A percentile compares a stretch with the other conserved stretches of the same genome.
These are phyloP conservation scores for Oceanodroma leucorhoa DNA, from an alignment of 2,797 vertebrate species.

Conservation along the genomic window DNA sequence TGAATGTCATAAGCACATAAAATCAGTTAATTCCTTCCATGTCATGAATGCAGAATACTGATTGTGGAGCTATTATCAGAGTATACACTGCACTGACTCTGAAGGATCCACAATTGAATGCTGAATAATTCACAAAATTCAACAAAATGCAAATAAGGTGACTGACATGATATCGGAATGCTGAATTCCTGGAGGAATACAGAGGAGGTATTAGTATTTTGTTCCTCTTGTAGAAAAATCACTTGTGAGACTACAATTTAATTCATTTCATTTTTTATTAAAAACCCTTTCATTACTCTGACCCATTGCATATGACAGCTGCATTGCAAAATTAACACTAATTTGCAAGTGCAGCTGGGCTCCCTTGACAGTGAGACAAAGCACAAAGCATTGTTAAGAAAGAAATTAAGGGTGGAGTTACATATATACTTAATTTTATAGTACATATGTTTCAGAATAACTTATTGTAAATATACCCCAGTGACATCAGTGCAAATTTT, in stretches of 20 bases:
- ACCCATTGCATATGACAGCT: constrained; percentile 34
- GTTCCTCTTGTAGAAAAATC: constrained; percentile 4
- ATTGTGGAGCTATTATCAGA: background rate
- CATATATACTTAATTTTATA: background rate
- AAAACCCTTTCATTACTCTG: constrained; percentile 16
- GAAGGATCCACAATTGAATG: background rate
- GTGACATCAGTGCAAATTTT: background rate
- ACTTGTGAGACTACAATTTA: background rate
- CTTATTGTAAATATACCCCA: background rate
- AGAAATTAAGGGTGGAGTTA: background rate
- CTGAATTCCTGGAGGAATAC: background rate
- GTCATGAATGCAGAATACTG: constrained; percentile 31
- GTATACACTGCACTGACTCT: background rate
- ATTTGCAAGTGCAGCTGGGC: constrained; percentile 42
- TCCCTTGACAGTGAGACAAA: constrained; percentile 11
- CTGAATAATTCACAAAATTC: constrained; percentile 38
- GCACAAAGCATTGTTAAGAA: background rate
- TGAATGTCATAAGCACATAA: constrained; percentile 5
- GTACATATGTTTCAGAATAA: background rate
- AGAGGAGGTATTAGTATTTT: constrained; percentile 35
- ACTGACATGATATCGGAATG: constrained; percentile 13
- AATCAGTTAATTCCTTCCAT: constrained; percentile 31
- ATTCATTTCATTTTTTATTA: constrained; percentile 37
- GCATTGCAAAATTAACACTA: constrained; percentile 29
- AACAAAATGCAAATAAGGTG: constrained; percentile 47